These are phyloP conservation scores for Notothenia rossii DNA, from an alignment of 2,113 vertebrate genomes.

Conservation along the genomic window DNA sequence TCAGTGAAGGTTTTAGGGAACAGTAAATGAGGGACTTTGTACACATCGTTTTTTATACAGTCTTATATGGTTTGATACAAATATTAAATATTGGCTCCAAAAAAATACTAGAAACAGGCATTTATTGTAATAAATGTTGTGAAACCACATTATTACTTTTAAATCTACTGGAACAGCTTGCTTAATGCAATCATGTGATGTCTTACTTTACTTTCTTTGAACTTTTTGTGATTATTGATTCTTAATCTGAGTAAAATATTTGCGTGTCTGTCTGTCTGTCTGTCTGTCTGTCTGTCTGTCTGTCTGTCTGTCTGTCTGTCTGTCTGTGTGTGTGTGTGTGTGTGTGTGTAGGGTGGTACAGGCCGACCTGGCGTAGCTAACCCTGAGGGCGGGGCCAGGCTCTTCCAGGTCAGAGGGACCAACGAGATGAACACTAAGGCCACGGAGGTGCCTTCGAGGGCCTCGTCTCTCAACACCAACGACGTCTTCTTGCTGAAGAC, in stretches of 20 bases:
- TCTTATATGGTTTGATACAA: conserved; percentile 57
- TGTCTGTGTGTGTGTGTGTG: neutral
- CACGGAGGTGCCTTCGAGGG: conserved; percentile 86
- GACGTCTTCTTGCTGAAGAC: conserved; percentile 90
- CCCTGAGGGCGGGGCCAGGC: conserved; percentile 70
- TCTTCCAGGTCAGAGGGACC: conserved; percentile 91
- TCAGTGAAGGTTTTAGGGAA: conserved; percentile 57
- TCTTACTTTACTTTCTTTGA: neutral
- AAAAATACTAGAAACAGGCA: conserved; percentile 13
- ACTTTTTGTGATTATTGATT: conserved; percentile 13
- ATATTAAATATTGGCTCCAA: conserved; percentile 19
- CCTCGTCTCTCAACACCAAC: conserved; percentile 90
- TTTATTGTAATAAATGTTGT: conserved; percentile 5
- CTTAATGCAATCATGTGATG: conserved; percentile 1
- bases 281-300: no score
- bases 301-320: neutral
- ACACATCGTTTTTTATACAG: conserved; percentile 56
- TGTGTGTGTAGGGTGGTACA: conserved; percentile 84
- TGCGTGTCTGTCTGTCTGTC: neutral
- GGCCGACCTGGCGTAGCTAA: conserved; percentile 77
- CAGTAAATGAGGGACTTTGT: conserved; percentile 70
- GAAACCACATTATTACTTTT: conserved; percentile 39
- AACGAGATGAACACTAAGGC: conserved; percentile 89
- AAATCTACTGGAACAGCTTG: conserved; percentile 16
- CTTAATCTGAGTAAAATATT: no score